A percentile compares a stretch with the other conserved stretches of the same genome.
Evolutionary conservation across 2,797 vertebrate species (phyloP).

Genomic region (Aselliscus stoliczkanus): DNA sequence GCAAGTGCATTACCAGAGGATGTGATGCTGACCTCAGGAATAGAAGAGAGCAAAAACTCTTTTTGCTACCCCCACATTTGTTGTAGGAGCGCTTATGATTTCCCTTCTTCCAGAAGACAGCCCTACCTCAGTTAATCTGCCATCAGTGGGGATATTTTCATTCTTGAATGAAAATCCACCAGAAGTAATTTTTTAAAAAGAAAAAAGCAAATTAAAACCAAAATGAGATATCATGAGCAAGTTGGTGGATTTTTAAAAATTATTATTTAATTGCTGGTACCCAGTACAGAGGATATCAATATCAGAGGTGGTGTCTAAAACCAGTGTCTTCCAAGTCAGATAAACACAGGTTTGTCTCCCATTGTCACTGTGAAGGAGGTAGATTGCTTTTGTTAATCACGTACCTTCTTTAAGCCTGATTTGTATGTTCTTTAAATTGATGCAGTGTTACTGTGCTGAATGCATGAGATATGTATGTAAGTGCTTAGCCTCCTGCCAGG

Average conservation of each 20-base stretch:
- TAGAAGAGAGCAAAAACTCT: not conserved
- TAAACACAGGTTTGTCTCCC: not conserved
- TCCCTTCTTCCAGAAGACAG: not conserved
- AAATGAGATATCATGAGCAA: not conserved
- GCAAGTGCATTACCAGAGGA: not conserved
- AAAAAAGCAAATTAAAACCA: not conserved
- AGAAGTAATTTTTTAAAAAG: not conserved
- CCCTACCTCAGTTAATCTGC: not conserved
- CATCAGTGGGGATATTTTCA: not conserved
- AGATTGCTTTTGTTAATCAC: not conserved
- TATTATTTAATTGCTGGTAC: not conserved
- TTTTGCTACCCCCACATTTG: not conserved
- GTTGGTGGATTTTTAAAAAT: not conserved
- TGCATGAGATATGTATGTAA: accelerated
- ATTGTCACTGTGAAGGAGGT: not conserved
- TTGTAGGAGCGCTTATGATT: not conserved
- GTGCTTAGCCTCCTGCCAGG: not conserved
- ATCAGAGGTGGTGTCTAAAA: not conserved
- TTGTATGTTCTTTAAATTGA: not conserved
- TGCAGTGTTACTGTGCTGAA: not conserved
- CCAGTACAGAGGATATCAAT: not conserved
- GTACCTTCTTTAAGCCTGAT: not conserved
- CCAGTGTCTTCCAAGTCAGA: not conserved
- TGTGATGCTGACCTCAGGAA: not conserved
- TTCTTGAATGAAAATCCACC: not conserved